phyloP scores from a whole-genome alignment of 1,140 invertebrate species.

The Pseudachorutes palmiensis region DNA sequence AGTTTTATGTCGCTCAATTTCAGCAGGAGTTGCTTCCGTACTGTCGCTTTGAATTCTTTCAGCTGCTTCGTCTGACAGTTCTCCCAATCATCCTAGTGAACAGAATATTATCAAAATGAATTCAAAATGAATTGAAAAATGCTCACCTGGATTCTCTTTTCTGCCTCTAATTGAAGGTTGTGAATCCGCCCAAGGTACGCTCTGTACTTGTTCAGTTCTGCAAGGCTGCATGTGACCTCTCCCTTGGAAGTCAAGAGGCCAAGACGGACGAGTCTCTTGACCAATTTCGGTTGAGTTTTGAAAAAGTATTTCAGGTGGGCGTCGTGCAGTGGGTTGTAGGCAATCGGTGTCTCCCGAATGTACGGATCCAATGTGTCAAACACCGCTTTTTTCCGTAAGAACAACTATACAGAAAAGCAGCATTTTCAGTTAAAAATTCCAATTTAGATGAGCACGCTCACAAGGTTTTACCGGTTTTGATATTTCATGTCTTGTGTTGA shows the following conservation, averaged over 20 bases:
- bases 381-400: neutral
- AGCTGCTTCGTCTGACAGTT: constrained; percentile 2
- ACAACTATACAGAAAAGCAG: neutral
- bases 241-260: constrained; percentile 20
- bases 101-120: neutral
- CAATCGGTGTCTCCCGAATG: constrained; percentile 17
- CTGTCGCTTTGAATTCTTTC: neutral
- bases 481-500: neutral
- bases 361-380: constrained; percentile 27
- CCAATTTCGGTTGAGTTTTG: constrained; percentile 8
- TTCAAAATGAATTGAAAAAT: constrained; percentile 4
- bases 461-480: constrained; percentile 11
- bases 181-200: constrained; percentile 24
- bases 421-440: neutral
- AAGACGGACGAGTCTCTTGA: constrained; percentile 7
- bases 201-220: constrained; percentile 26
- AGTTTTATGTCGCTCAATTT: neutral
- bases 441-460: neutral
- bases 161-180: constrained; percentile 2
- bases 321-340: constrained; percentile 22
- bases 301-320: constrained; percentile 21
- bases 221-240: constrained; percentile 13
- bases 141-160: constrained; percentile 11
- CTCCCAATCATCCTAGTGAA: constrained; percentile 2
- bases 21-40: neutral